Evolutionary conservation across 1,140 invertebrate genomes (phyloP).

Genomic region (Rhagoletis pomonella): DNA sequence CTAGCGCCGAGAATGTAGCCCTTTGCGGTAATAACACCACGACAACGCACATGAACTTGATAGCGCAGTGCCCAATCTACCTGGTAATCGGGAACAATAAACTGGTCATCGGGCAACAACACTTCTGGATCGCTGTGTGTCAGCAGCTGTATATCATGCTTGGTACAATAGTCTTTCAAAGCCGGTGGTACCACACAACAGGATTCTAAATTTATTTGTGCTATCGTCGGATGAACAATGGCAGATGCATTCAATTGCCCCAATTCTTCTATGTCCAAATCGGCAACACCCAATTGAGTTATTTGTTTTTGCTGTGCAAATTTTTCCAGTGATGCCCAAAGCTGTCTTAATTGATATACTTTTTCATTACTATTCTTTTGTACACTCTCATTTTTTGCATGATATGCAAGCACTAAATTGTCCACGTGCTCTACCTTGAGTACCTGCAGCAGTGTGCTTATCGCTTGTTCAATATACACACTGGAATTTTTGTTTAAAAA

Average conservation of each 20-base stretch:
- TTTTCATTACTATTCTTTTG: constrained; percentile 60
- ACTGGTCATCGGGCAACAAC: constrained; percentile 73
- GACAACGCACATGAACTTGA: constrained; percentile 90
- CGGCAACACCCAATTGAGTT: constrained; percentile 88
- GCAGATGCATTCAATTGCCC: constrained; percentile 85
- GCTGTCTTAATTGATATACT: constrained; percentile 77
- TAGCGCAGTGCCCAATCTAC: constrained; percentile 85
- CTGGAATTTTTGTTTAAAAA: constrained; percentile 76
- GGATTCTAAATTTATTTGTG: constrained; percentile 95
- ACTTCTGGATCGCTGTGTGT: constrained; percentile 96
- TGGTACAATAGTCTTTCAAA: constrained; percentile 91
- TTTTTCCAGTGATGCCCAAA: constrained; percentile 75
- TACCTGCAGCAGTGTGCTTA: constrained; percentile 65
- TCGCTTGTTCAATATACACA: constrained; percentile 63
- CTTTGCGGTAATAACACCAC: constrained; percentile 91
- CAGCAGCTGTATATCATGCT: constrained; percentile 92
- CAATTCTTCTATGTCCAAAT: constrained; percentile 89
- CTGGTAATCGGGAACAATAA: constrained; percentile 66
- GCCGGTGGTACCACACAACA: constrained; percentile 96
- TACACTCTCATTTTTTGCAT: constrained; percentile 64
- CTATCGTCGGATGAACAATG: constrained; percentile 90
- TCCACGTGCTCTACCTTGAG: constrained; percentile 70
- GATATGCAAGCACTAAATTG: constrained; percentile 72
- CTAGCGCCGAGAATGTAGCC: constrained; percentile 81
- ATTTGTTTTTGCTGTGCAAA: constrained; percentile 74